Conservation (phyloP, 2,888 invertebrate genomes). For the Dioctria rufipes region DNA sequence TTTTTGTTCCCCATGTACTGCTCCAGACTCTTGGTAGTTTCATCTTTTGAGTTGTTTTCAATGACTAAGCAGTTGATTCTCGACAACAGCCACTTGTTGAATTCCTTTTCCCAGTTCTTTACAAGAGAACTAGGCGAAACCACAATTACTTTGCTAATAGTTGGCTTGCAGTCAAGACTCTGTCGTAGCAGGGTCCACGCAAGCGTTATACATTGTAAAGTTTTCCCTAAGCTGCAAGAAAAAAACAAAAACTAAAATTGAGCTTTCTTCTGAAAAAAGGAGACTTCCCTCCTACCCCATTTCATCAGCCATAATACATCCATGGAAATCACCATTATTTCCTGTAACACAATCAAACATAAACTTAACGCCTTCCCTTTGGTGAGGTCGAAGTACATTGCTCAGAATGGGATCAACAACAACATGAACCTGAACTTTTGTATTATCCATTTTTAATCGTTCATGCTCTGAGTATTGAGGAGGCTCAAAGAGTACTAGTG, state of each 20-base stretch:
- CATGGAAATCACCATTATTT: constrained; percentile 84
- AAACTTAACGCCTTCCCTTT: constrained; percentile 98
- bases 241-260: no score
- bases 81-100: constrained; percentile 94
- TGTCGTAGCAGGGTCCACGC: constrained; percentile 96
- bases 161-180: constrained; percentile 91
- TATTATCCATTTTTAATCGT: constrained; percentile 83
- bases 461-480: constrained; percentile 90
- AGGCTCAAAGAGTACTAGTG: constrained; percentile 89
- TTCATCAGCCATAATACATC: constrained; percentile 99
- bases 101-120: constrained; percentile 99
- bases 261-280: not conserved
- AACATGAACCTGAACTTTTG: constrained; percentile 84
- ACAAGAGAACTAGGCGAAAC: constrained; percentile 98
- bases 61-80: constrained; percentile 86
- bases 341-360: constrained; percentile 99
- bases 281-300: constrained; percentile 79
- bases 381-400: constrained; percentile 95
- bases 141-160: constrained; percentile 93
- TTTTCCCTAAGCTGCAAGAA: constrained; percentile 84
- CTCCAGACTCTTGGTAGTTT: constrained; percentile 84
- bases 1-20: constrained; percentile 88
- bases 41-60: constrained; percentile 89
- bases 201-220: constrained; percentile 96
- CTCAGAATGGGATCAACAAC: constrained; percentile 96